These are phyloP conservation scores for Acanthosepion lycidas DNA, from an alignment of 2,888 invertebrate genomes.

Conservation along the genomic window DNA sequence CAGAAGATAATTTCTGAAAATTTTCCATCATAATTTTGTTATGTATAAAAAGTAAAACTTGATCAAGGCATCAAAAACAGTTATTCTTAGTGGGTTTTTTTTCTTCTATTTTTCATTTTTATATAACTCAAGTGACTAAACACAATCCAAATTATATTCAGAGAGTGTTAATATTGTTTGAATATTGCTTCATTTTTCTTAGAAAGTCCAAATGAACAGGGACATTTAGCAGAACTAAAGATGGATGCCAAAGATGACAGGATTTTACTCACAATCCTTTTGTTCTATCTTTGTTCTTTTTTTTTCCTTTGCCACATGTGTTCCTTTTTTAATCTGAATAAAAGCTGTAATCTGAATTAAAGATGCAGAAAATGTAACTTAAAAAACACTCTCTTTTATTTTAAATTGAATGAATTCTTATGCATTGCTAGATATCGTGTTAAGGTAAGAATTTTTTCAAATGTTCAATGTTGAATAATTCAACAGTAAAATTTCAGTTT, in stretches of 20 bases:
- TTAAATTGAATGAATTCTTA: not conserved
- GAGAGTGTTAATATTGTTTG: not conserved
- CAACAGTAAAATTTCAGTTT: not conserved
- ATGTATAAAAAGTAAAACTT: too few species aligned
- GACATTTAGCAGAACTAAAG: not conserved
- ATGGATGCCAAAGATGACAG: not conserved
- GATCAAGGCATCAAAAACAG: too few species aligned
- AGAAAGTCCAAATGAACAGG: not conserved
- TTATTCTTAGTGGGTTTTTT: too few species aligned
- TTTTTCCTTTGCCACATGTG: too few species aligned
- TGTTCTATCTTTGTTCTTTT: not conserved
- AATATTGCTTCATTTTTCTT: not conserved
- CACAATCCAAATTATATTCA: not conserved
- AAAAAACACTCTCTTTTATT: not conserved
- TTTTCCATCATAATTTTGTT: too few species aligned
- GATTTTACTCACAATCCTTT: not conserved
- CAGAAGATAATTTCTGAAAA: too few species aligned
- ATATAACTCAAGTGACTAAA: too few species aligned
- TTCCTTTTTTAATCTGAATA: not conserved
- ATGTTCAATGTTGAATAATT: not conserved
- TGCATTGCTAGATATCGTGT: not conserved
- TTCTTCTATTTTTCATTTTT: too few species aligned
- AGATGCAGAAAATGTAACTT: not conserved
- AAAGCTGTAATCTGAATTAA: not conserved
- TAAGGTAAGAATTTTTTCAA: constrained; percentile 24